Conservation (phyloP, 2,888 invertebrate species). For the Lamproptera curius region DNA sequence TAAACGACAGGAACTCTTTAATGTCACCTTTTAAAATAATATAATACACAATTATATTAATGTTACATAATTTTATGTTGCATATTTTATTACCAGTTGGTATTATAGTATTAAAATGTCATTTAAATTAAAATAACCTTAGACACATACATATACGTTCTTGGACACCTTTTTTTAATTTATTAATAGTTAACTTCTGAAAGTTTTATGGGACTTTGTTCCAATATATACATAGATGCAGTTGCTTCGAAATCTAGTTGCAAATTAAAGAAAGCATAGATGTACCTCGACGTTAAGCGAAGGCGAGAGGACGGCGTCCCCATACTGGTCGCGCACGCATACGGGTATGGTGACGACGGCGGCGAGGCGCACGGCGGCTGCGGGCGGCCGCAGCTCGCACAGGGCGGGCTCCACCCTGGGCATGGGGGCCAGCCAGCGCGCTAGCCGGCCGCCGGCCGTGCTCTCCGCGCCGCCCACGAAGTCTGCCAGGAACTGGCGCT, state of each 20-base stretch:
- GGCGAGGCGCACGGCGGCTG: constrained; percentile 82
- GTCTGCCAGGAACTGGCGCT: constrained; percentile 94
- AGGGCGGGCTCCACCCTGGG: constrained; percentile 92
- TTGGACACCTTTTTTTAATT: neutral
- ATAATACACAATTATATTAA: no score
- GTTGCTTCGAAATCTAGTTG: neutral
- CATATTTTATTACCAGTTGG: no score
- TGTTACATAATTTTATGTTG: no score
- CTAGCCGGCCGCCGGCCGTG: constrained; percentile 93
- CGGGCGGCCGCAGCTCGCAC: constrained; percentile 89
- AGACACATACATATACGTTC: no score
- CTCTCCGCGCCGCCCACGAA: constrained; percentile 92
- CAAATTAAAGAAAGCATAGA: constrained; percentile 24
- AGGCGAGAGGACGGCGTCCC: constrained; percentile 90
- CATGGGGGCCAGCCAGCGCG: constrained; percentile 96
- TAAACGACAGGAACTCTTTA: no score
- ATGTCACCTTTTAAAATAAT: no score
- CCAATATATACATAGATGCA: no score
- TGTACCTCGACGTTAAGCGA: constrained; percentile 88
- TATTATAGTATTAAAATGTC: no score
- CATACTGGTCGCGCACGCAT: constrained; percentile 94
- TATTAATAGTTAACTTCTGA: neutral
- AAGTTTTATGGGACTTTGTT: neutral
- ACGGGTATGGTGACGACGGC: constrained; percentile 79
- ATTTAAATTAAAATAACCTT: no score